Percentiles rank a stretch among this genome's conserved stretches.
phyloP scores from a whole-genome alignment of 2,797 vertebrate genomes.

The Luscinia luscinia region DNA sequence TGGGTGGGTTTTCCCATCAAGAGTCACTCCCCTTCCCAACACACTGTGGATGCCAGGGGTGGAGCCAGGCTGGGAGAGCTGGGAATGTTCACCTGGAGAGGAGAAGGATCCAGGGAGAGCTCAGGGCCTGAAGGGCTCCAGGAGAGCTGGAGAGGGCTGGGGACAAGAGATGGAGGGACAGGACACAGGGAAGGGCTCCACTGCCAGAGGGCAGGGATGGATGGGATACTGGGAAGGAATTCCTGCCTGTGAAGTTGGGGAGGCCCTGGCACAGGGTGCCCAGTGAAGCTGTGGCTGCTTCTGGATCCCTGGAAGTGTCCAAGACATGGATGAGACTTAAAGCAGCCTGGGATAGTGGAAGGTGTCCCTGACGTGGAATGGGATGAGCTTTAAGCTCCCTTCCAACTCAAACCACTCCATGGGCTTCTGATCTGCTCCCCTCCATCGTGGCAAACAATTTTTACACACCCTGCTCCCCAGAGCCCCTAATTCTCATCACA shows the following conservation, averaged over 20 bases:
- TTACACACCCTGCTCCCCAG: not conserved
- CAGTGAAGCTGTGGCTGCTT: not conserved
- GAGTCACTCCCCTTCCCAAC: not conserved
- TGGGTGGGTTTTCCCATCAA: not conserved
- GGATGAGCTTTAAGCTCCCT: not conserved
- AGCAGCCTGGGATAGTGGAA: rapidly evolving
- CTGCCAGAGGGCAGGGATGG: not conserved
- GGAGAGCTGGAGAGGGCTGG: not conserved
- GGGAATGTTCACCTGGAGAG: rapidly evolving
- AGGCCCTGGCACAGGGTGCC: rapidly evolving
- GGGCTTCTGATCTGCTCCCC: not conserved
- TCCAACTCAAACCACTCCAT: not conserved
- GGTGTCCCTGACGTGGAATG: not conserved
- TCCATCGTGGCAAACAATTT: rapidly evolving
- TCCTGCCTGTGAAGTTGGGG: not conserved
- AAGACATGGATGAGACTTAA: not conserved
- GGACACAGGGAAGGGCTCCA: not conserved
- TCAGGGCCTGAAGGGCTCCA: not conserved
- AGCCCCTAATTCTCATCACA: rapidly evolving
- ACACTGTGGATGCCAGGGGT: not conserved
- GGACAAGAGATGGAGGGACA: not conserved
- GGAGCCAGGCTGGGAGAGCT: not conserved
- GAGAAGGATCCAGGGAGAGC: rapidly evolving
- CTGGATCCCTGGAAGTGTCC: not conserved
- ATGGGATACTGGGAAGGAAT: not conserved